A percentile compares a stretch with the other conserved stretches of the same genome.
Conservation (phyloP, 2,113 vertebrate genomes). For the Serilophus lunatus region DNA sequence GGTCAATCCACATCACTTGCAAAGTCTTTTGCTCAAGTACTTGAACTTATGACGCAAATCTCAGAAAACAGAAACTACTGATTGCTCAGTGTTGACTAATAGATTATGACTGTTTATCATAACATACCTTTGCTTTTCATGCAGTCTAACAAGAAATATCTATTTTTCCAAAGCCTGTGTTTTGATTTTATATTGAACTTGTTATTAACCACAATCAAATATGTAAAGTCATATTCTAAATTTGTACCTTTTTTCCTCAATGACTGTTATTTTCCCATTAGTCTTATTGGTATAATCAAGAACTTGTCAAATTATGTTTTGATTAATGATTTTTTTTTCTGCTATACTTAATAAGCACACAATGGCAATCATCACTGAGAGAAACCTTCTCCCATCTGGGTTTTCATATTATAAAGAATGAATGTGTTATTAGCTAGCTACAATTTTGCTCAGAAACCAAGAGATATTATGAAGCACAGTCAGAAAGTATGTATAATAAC, state of each 20-base stretch:
- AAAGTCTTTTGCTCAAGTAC: not conserved
- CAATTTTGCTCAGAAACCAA: conserved; percentile 12
- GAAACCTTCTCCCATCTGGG: not conserved
- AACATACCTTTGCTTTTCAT: not conserved
- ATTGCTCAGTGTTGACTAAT: conserved; percentile 14
- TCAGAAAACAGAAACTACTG: not conserved
- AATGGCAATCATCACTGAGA: not conserved
- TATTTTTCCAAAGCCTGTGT: conserved; percentile 14
- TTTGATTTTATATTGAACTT: conserved; percentile 49
- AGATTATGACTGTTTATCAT: not conserved
- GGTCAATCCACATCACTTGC: not conserved
- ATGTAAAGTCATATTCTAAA: conserved; percentile 34
- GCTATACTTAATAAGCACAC: conserved; percentile 1
- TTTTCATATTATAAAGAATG: conserved; percentile 4
- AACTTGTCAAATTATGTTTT: conserved; percentile 52
- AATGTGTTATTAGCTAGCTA: conserved; percentile 17
- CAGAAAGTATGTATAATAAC: conserved; percentile 36
- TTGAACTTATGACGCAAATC: not conserved
- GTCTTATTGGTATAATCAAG: conserved; percentile 35
- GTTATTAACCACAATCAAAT: conserved; percentile 53
- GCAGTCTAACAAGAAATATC: conserved; percentile 5
- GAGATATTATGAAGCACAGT: not conserved
- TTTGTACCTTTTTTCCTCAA: conserved; percentile 45
- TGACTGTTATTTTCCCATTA: conserved; percentile 48
- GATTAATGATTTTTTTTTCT: conserved; percentile 27